Evolutionary conservation across 2,888 invertebrate species (phyloP).

Genomic region (Cheilosia impressa): DNA sequence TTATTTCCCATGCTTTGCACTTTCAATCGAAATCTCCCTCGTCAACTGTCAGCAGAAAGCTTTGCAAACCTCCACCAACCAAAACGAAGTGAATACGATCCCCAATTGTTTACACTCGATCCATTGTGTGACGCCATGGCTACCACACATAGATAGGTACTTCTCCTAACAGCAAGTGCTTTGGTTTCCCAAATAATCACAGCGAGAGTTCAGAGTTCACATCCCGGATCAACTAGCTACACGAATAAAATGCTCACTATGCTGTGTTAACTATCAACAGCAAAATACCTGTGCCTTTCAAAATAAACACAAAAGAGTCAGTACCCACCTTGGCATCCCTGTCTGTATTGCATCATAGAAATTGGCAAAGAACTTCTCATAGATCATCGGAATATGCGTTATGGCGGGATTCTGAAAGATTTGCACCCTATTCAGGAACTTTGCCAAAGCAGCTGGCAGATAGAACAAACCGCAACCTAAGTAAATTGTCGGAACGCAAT

Average conservation of each 20-base stretch:
- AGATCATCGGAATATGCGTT: constrained; percentile 82
- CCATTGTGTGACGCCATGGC: constrained; percentile 4
- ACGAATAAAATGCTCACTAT: background rate
- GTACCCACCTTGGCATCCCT: constrained; percentile 79
- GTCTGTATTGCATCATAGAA: constrained; percentile 81
- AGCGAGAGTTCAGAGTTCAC: constrained; percentile 24
- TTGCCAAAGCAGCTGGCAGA: constrained; percentile 81
- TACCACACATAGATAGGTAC: no score
- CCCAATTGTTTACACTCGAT: background rate
- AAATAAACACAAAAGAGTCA: constrained; percentile 13
- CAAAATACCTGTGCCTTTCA: background rate
- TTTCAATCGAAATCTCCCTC: no score
- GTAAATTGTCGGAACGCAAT: background rate
- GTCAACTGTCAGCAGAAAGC: no score
- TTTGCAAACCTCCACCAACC: no score
- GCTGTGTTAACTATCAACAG: background rate
- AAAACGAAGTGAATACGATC: background rate
- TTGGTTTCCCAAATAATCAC: background rate
- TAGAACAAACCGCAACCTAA: constrained; percentile 82
- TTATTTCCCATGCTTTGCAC: no score
- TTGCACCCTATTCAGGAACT: constrained; percentile 81
- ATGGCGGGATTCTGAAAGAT: constrained; percentile 82
- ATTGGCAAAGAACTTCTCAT: constrained; percentile 81
- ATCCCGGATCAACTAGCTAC: background rate
- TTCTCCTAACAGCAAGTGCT: background rate